Conservation (phyloP, 2,113 vertebrate genomes). For the Leucopternis melanops region DNA sequence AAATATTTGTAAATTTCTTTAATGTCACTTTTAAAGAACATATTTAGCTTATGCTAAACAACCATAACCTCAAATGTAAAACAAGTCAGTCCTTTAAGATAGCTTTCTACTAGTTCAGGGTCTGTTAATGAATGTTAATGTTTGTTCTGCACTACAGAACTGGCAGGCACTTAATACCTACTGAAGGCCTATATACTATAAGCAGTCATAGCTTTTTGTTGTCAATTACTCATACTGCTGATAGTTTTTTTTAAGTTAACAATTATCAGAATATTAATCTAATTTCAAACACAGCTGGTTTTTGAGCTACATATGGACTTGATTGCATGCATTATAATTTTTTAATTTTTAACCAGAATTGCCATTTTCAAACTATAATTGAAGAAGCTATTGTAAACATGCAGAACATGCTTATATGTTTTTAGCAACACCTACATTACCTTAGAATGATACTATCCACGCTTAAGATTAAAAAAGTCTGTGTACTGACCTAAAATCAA, state of each 20-base stretch:
- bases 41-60: neutral
- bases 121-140: neutral
- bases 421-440: neutral
- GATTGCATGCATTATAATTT: constrained; percentile 20
- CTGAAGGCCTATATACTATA: neutral
- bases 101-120: neutral
- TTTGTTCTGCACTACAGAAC: neutral
- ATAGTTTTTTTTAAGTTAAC: neutral
- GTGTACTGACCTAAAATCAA: neutral
- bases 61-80: neutral
- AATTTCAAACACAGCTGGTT: neutral
- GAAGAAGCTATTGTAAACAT: neutral
- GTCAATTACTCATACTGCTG: neutral
- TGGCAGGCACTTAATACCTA: neutral
- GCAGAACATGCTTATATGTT: neutral
- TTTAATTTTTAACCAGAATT: constrained; percentile 54
- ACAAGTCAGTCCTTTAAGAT: neutral
- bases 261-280: neutral
- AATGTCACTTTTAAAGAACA: neutral
- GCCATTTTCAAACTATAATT: constrained; percentile 36
- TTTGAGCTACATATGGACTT: constrained; percentile 29
- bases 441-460: neutral
- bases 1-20: neutral
- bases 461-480: neutral
- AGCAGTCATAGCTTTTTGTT: neutral